Conservation (phyloP, 2,113 vertebrate species). For the Caloenas nicobarica region DNA sequence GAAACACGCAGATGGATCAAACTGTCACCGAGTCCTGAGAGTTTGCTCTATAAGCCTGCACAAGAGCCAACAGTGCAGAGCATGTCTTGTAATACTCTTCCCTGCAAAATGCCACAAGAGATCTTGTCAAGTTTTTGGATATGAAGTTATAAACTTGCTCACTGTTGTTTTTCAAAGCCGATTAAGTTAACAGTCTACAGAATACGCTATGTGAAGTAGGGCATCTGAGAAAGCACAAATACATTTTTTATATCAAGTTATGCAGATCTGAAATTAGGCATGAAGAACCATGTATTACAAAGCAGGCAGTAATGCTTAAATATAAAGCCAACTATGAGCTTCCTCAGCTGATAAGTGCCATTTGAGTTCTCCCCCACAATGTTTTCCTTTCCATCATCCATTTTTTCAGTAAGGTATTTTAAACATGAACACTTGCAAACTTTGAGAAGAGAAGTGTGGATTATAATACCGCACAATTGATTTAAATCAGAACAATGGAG, state of each 20-base stretch:
- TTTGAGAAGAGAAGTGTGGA: neutral
- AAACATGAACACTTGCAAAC: neutral
- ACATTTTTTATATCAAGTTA: neutral
- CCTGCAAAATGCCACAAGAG: neutral
- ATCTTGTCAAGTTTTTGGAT: neutral
- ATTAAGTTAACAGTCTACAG: neutral
- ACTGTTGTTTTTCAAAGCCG: neutral
- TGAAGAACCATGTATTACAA: rapidly evolving
- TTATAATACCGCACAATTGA: neutral
- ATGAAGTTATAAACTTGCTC: neutral
- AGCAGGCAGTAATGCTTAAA: neutral
- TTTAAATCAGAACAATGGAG: neutral
- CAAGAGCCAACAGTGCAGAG: neutral
- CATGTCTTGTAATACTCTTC: neutral
- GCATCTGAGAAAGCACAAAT: neutral
- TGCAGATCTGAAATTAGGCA: neutral
- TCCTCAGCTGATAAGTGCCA: neutral
- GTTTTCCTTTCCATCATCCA: neutral
- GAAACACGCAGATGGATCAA: neutral
- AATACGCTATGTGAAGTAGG: neutral
- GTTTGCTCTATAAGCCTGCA: neutral
- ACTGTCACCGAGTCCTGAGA: neutral
- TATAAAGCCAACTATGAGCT: neutral
- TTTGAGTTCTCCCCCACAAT: rapidly evolving
- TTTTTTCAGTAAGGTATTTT: neutral